Percentiles rank a stretch among this genome's conserved stretches.
Evolutionary conservation across 30 jellyfish, hydroid and myxozoan species (phyloP).

Genomic region (Hydractinia symbiolongicarpus): DNA sequence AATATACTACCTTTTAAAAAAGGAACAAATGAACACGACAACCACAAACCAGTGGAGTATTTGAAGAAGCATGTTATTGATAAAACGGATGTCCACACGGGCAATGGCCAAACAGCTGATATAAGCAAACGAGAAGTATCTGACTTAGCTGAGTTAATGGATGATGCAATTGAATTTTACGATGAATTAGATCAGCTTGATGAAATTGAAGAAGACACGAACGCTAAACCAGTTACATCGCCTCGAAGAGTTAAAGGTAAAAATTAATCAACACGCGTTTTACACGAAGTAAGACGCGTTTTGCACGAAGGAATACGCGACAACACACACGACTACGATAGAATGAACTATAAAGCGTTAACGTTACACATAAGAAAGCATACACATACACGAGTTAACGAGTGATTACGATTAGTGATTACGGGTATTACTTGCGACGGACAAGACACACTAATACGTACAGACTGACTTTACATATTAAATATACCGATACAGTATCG

Average conservation of each 20-base stretch:
- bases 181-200: background rate
- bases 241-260: background rate
- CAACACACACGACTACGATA: too few relatives aligned
- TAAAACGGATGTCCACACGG: background rate
- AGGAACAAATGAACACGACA: background rate
- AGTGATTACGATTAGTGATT: too few relatives aligned
- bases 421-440: too few relatives aligned
- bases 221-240: background rate
- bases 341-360: too few relatives aligned
- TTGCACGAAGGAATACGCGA: background rate
- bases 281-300: background rate
- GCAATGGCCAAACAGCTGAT: background rate
- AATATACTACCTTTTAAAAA: background rate
- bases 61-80: background rate
- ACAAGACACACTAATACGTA: too few relatives aligned
- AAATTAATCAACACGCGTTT: background rate
- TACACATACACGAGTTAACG: too few relatives aligned
- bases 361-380: too few relatives aligned
- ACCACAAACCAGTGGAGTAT: background rate
- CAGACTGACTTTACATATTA: too few relatives aligned
- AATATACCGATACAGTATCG: too few relatives aligned
- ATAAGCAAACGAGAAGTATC: constrained; percentile 1
- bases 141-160: constrained; percentile 3
- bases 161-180: background rate
- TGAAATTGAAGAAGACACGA: constrained; percentile 8